A percentile compares a stretch with the other conserved stretches of the same genome.
Evolutionary conservation across 1,140 invertebrate species (phyloP).

Genomic region (Drosophila pruinosa): DNA sequence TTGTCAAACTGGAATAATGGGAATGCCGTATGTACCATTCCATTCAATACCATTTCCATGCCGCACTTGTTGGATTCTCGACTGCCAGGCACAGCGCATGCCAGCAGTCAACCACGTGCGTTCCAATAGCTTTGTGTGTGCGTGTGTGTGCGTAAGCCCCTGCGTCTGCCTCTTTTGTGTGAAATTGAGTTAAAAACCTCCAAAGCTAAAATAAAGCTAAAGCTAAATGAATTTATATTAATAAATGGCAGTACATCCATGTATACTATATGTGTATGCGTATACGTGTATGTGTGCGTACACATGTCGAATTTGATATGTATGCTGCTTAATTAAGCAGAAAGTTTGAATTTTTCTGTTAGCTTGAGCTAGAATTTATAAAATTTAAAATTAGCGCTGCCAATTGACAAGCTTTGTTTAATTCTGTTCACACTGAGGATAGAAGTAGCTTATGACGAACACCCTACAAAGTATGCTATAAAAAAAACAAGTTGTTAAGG

Average conservation of each 20-base stretch:
- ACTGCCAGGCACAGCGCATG: constrained; percentile 53
- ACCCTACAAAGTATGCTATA: no score
- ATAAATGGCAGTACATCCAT: not conserved
- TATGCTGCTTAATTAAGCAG: not conserved
- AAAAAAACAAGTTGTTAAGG: no score
- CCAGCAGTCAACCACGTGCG: constrained; percentile 28
- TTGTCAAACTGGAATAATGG: constrained; percentile 20
- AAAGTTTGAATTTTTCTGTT: not conserved
- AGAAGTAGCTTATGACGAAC: no score
- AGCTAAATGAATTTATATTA: constrained; percentile 10
- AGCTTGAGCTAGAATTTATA: not conserved
- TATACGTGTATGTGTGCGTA: not conserved
- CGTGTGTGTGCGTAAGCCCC: not conserved
- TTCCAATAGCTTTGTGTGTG: constrained; percentile 14
- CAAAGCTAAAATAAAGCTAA: constrained; percentile 3
- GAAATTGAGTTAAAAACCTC: constrained; percentile 16
- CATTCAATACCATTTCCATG: constrained; percentile 37
- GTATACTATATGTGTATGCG: not conserved
- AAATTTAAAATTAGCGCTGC: not conserved
- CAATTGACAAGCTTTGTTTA: no score
- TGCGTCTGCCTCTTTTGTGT: not conserved
- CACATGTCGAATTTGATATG: no score
- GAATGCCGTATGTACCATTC: constrained; percentile 21
- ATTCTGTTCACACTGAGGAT: no score
- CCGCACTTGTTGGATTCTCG: constrained; percentile 82